Percentiles rank a stretch among this genome's conserved stretches.
phyloP scores from a whole-genome alignment of 2,797 vertebrate genomes.

The Muscicapa comitata region DNA sequence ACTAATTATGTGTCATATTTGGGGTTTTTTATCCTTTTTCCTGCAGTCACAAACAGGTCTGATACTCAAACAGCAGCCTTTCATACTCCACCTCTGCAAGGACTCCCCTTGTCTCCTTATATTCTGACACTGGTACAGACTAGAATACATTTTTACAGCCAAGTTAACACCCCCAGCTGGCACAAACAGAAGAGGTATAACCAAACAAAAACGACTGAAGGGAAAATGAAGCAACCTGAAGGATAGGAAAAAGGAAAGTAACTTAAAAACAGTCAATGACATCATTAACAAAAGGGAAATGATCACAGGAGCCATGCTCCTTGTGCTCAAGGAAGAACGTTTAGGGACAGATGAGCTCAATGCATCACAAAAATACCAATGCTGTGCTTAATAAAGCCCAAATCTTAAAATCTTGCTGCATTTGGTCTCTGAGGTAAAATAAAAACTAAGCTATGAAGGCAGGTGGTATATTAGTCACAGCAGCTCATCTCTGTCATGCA shows the following conservation, averaged over 20 bases:
- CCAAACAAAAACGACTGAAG: neutral
- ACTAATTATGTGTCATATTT: neutral
- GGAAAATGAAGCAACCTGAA: neutral
- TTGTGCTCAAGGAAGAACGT: neutral
- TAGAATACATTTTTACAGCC: neutral
- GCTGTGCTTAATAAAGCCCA: neutral
- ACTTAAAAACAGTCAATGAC: neutral
- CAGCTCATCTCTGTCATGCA: neutral
- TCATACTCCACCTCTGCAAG: neutral
- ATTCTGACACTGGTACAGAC: neutral
- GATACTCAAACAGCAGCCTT: neutral
- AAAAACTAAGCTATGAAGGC: neutral
- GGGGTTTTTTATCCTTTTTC: neutral
- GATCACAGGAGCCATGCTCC: neutral
- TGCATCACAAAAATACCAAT: neutral
- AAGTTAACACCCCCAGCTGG: neutral
- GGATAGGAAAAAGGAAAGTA: neutral
- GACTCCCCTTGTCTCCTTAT: neutral
- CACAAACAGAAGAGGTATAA: neutral
- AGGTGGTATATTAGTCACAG: neutral
- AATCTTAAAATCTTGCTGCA: neutral
- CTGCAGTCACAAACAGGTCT: neutral
- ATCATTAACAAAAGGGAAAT: neutral
- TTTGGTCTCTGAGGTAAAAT: neutral
- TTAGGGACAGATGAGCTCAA: neutral